These are phyloP conservation scores for Orcinus orca DNA, from an alignment of 2,113 vertebrate species.

Conservation along the genomic window DNA sequence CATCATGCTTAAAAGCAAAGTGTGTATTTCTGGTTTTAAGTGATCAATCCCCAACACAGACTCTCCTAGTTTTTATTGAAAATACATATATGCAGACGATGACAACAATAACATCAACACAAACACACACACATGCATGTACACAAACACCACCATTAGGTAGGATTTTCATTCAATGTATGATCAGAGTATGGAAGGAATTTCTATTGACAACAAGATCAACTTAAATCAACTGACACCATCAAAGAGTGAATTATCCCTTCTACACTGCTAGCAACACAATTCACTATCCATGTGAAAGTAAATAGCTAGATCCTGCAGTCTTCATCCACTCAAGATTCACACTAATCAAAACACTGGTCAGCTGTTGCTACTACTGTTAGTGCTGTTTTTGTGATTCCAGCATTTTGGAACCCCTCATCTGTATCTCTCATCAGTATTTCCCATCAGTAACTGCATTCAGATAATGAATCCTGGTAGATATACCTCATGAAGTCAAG, in stretches of 20 bases:
- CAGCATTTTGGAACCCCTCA: background rate
- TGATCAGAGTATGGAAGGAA: background rate
- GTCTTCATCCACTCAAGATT: background rate
- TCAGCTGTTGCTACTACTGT: background rate
- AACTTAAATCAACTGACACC: background rate
- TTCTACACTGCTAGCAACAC: background rate
- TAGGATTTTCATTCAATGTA: background rate
- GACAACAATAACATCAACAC: background rate
- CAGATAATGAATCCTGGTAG: background rate
- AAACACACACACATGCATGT: background rate
- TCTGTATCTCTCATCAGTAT: background rate
- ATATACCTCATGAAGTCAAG: background rate
- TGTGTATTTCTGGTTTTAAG: background rate
- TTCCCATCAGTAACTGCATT: background rate
- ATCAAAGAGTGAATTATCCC: background rate
- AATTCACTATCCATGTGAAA: background rate
- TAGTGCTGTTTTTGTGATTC: background rate
- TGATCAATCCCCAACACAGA: background rate
- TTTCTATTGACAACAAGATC: background rate
- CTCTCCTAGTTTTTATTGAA: background rate
- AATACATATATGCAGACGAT: background rate
- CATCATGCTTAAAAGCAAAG: background rate
- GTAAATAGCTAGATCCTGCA: background rate
- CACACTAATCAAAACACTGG: background rate
- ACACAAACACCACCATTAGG: background rate